Base-by-base conservation (phyloP, 2,888 invertebrate genomes). In the Hydriomena furcata region DNA sequence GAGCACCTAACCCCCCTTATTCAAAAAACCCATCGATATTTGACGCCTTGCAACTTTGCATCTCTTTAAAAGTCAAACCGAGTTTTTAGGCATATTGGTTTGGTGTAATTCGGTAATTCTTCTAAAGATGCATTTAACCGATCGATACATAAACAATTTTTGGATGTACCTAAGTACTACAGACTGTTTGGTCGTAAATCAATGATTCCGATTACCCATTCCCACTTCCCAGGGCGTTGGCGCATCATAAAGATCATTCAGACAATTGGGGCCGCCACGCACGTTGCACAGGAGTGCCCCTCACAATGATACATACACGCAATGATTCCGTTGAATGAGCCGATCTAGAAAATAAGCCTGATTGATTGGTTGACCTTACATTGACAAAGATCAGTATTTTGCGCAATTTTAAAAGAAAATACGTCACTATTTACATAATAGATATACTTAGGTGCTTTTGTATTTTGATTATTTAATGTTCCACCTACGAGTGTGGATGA, bases 251-350 rank as follows among this genome's bases (percentile, higher is more conserved):
- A 85, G 84, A 84, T 83, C 84, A 87, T 85, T 88, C 87, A 84
- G 83, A 82, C 89, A 89, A 89, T 88, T 88, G 86, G 75, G 84
- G 82, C 76, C 88, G 87, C 77, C 71, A 84, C 84, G 85, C 79
- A 73, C 70, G 61, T 54, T 80, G 86, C 82, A 79, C 82, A 84
- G 88, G 87, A 88, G 87, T 85, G 87, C 71, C 84, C 81, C 78
- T 65, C 75, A 79, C 79, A 79, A 76, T 58, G 11, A 17, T 17
- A 17, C 17, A 4, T 17, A 17, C 17, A 50, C 47, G 37, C 55
- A 52, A 60, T 59, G 79, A 75, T 78, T 80, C 82, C 83, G 83
- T 74, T 79, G 61, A 71, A 74, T 73, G 65, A 64, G 10, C 54
- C 56, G 65, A 71, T 63, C 42, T 51, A 49, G 52, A 51, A 41